Base-by-base conservation (phyloP, 1,140 invertebrate species). In the Dendrolimus punctatus region DNA sequence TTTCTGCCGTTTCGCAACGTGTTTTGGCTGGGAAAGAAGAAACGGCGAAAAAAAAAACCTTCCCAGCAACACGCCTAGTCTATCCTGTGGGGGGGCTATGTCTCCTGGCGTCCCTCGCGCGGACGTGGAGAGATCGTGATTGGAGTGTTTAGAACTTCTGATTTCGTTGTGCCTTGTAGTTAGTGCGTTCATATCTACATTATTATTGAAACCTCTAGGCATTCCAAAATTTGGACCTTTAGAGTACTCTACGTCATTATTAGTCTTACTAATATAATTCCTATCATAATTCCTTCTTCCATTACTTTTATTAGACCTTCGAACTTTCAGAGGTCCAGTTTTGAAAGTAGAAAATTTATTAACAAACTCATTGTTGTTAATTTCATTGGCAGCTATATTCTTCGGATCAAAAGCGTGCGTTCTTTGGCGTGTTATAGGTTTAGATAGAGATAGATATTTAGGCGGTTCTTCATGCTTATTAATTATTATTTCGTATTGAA, bases 401-500 rank as follows among this genome's bases (percentile, higher is more conserved):
- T 76, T 68, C 45, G 77, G 75, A 49, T 83, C 72, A 49, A 76
- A 84, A 66, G 76, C 72, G 68, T 84, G 82, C 57, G 76, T 76
- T 80, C 81, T 85, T 78, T 85, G 81, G 73, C 81, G 72, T 62
- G 74, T 77, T 72, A 88, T 69, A 52, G 87, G 87, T 62, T 85
- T 85, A 57, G 85, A 87, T 53, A 87, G 80, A 60, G 85, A 85
- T 72, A 88, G 76, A 70, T 86, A 78, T 51, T 85, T 88, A 70
- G 87, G 80, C 66, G 85, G 85, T 63, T 85, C 78, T 59, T 85
- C 87, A 64, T 76, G 71, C 57, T 87, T 85, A 67, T 85, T 87
- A 64, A 88, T 88, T 58, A 81, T 87, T 71, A 88, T 75, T 63
- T 87, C 87, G 68, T 88, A 88, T 68, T 88, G 85, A 68, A 88